These are phyloP conservation scores for Andrena bicolor DNA, from an alignment of 2,888 invertebrate species.

Conservation along the genomic window DNA sequence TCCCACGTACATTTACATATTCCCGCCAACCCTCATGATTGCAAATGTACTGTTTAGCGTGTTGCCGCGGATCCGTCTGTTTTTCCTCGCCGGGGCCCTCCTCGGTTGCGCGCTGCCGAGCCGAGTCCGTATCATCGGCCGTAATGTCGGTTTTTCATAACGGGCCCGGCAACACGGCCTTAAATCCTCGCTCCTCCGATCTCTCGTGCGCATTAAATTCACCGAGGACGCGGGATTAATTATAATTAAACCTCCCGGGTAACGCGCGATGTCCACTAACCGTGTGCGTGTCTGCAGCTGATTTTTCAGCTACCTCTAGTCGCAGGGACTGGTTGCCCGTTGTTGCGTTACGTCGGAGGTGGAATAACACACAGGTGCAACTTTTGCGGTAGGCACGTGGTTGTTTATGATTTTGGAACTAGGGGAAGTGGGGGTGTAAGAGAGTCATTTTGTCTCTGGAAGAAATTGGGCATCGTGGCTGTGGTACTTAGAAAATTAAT, in stretches of 20 bases:
- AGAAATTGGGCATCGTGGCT: too few relatives aligned
- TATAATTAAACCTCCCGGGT: slow-evolving; percentile 62
- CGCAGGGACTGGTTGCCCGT: background rate
- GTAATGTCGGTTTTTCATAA: slow-evolving; percentile 66
- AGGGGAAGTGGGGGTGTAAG: too few relatives aligned
- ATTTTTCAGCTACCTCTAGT: background rate
- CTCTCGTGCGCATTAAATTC: slow-evolving; percentile 61
- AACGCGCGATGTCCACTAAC: slow-evolving; percentile 27
- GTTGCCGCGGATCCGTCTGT: slow-evolving; percentile 22
- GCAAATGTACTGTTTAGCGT: slow-evolving; percentile 62
- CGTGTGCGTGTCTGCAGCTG: slow-evolving; percentile 45
- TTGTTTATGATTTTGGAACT: too few relatives aligned
- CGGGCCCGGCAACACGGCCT: slow-evolving; percentile 53
- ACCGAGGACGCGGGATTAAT: slow-evolving; percentile 61
- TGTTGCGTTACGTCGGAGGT: background rate
- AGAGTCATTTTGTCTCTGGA: too few relatives aligned
- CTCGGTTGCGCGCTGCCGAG: background rate
- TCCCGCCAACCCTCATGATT: slow-evolving; percentile 58
- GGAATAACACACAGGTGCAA: background rate
- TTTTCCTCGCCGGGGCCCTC: background rate
- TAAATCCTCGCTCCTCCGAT: slow-evolving; percentile 61
- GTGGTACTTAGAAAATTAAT: too few relatives aligned
- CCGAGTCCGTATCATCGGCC: slow-evolving; percentile 57
- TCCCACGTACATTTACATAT: slow-evolving; percentile 65
- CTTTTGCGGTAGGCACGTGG: too few relatives aligned